phyloP scores from a whole-genome alignment of 2,113 vertebrate species.

The Seriola aureovittata region DNA sequence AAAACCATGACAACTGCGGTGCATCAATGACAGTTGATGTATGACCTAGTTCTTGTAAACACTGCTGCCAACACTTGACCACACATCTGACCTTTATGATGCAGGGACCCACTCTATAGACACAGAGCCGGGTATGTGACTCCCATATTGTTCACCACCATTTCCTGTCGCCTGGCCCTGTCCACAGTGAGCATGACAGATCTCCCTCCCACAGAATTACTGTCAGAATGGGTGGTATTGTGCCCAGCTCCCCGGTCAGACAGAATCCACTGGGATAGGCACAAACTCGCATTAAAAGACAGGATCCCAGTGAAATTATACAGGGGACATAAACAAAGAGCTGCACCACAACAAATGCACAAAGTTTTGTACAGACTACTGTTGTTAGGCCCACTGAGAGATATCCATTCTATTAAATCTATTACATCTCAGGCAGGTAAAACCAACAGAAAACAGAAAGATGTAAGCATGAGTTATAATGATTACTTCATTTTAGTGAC shows the following conservation, averaged over 20 bases:
- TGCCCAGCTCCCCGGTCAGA: conserved; percentile 16
- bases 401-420: not conserved
- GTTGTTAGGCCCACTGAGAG: not conserved
- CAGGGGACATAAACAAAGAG: conserved; percentile 17
- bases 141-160: conserved; percentile 39
- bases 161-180: conserved; percentile 46
- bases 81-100: conserved; percentile 38
- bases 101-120: conserved; percentile 17
- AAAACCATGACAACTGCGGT: conserved; percentile 1
- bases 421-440: not conserved
- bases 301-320: conserved; percentile 8
- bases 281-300: conserved; percentile 17
- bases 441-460: conserved; percentile 12
- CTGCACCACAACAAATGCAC: not conserved
- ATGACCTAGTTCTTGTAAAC: conserved; percentile 24
- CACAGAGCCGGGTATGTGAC: conserved; percentile 33
- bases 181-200: conserved; percentile 35
- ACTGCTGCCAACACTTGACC: conserved; percentile 26
- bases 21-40: conserved; percentile 2
- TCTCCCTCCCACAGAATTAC: conserved; percentile 38
- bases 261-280: conserved; percentile 29
- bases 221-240: conserved; percentile 48
- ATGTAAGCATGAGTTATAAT: conserved; percentile 40
- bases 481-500: conserved; percentile 29
- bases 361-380: not conserved